phyloP scores from a whole-genome alignment of 1,140 invertebrate genomes.

The Drosophila aff. region DNA sequence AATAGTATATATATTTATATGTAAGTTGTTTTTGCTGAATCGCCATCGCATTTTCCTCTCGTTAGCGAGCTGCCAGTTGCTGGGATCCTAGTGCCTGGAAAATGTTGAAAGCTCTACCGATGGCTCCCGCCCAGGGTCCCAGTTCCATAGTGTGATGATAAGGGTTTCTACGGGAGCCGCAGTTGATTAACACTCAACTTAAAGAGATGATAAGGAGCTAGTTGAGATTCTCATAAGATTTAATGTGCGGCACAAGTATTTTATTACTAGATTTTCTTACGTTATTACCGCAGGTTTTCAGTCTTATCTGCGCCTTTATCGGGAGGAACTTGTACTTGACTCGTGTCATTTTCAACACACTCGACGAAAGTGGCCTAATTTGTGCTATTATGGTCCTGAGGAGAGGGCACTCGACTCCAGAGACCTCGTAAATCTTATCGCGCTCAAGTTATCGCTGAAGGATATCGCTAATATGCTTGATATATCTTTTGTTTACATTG shows the following conservation, averaged over 20 bases:
- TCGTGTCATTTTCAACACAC: conserved; percentile 17
- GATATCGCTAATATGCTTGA: conserved; percentile 16
- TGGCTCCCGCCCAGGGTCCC: conserved; percentile 45
- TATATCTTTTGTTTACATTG: conserved; percentile 36
- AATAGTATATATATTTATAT: conserved; percentile 34
- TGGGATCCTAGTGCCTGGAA: conserved; percentile 62
- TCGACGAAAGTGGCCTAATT: conserved; percentile 22
- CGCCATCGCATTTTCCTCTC: conserved; percentile 27
- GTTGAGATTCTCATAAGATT: conserved; percentile 44
- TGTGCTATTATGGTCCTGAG: conserved; percentile 21
- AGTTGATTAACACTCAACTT: conserved; percentile 15
- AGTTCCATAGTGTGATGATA: conserved; percentile 53
- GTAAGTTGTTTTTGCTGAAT: conserved; percentile 13
- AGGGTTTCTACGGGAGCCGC: conserved; percentile 30
- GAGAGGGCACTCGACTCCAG: conserved; percentile 7
- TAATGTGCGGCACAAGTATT: conserved; percentile 48
- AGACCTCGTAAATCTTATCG: conserved; percentile 28
- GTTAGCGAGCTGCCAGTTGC: conserved; percentile 24
- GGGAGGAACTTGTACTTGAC: conserved; percentile 14
- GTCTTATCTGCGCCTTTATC: conserved; percentile 11
- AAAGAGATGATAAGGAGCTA: conserved; percentile 44
- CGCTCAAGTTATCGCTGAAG: conserved; percentile 20
- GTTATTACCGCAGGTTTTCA: conserved; percentile 8
- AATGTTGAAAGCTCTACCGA: conserved; percentile 52
- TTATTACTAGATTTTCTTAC: conserved; percentile 52